These are phyloP conservation scores for Chaunax sp. DNA, from an alignment of 2,797 vertebrate species.

Conservation along the genomic window DNA sequence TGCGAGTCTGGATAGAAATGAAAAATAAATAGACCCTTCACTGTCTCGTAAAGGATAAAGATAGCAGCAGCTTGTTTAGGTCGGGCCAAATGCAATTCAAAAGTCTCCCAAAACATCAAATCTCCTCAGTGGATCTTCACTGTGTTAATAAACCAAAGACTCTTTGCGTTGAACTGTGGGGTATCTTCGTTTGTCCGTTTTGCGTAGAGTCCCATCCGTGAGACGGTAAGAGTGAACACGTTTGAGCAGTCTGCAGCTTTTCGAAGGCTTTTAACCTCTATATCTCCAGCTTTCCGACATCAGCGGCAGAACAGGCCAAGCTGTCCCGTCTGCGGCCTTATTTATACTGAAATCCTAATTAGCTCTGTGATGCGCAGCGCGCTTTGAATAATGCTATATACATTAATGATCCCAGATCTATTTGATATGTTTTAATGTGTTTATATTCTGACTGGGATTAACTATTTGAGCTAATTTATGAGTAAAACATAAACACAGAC, in stretches of 20 bases:
- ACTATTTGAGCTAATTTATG: fast-evolving
- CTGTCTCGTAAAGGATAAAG: constrained; percentile 45
- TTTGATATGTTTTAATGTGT: too few relatives aligned
- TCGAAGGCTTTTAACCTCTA: constrained; percentile 19
- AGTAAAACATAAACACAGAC: constrained; percentile 13
- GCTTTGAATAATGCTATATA: constrained; percentile 22
- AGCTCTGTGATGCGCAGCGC: constrained; percentile 50
- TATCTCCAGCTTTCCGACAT: constrained; percentile 28
- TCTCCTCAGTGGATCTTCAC: constrained; percentile 32
- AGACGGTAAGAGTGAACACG: constrained; percentile 43
- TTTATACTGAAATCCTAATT: constrained; percentile 58
- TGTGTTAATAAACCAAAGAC: constrained; percentile 1
- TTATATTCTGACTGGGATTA: fast-evolving
- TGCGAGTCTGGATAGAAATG: background rate
- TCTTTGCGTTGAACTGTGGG: constrained; percentile 2
- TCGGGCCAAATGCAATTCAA: constrained; percentile 32
- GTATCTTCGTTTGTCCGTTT: constrained; percentile 5
- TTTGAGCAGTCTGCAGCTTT: constrained; percentile 19
- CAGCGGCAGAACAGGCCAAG: constrained; percentile 41
- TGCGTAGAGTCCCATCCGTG: constrained; percentile 49
- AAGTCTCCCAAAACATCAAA: constrained; percentile 39
- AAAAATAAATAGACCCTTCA: constrained; percentile 35
- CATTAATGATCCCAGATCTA: background rate
- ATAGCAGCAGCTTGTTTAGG: constrained; percentile 21
- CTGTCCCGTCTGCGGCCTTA: constrained; percentile 62